phyloP scores from a whole-genome alignment of 2,797 vertebrate genomes.

The Podargus strigoides region DNA sequence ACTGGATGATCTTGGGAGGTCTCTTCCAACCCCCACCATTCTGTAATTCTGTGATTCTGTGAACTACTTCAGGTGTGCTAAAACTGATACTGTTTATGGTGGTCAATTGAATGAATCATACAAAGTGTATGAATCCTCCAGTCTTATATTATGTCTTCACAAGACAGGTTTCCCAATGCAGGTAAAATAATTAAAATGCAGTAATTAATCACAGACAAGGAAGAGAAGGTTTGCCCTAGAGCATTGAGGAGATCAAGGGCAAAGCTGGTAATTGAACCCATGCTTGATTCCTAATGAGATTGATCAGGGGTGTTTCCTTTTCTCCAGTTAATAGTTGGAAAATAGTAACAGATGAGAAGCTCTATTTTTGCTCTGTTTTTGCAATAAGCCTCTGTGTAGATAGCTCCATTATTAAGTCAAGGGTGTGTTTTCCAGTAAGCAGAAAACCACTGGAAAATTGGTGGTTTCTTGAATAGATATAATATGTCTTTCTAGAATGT shows the following conservation, averaged over 20 bases:
- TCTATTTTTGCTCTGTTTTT: background rate
- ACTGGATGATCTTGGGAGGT: no score
- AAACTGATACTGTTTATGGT: background rate
- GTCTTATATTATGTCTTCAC: background rate
- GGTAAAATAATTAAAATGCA: background rate
- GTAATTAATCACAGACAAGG: background rate
- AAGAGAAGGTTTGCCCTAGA: background rate
- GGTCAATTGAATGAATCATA: background rate
- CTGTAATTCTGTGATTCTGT: no score
- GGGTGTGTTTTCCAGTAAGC: background rate
- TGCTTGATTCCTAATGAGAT: background rate
- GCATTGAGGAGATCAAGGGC: background rate
- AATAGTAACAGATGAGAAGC: background rate
- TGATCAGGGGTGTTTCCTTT: background rate
- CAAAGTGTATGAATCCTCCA: background rate
- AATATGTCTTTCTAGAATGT: background rate
- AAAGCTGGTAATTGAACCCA: background rate
- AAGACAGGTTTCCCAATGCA: background rate
- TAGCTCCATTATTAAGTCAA: background rate
- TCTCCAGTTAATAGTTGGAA: background rate
- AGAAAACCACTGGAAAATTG: constrained; percentile 1
- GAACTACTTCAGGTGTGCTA: background rate
- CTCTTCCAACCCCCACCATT: no score
- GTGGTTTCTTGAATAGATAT: background rate
- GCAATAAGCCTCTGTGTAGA: background rate